These are phyloP conservation scores for Magallana nippona DNA, from an alignment of 2,888 invertebrate species.

Conservation along the genomic window DNA sequence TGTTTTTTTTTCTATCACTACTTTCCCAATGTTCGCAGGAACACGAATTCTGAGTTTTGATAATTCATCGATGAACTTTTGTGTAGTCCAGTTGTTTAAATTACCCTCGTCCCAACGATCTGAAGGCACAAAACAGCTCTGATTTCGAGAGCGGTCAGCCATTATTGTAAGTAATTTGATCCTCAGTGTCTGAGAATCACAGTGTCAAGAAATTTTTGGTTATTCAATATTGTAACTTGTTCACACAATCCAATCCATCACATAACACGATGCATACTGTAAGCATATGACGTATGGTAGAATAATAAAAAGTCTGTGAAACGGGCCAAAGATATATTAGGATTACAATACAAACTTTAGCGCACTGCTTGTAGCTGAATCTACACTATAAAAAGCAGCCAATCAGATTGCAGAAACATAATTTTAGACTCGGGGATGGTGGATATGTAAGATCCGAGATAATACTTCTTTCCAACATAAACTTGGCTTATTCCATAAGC, in stretches of 20 bases:
- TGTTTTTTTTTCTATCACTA: background rate
- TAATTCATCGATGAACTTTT: constrained; percentile 1
- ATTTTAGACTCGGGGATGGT: background rate
- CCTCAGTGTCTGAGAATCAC: background rate
- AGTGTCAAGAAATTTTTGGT: background rate
- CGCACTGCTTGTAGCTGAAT: background rate
- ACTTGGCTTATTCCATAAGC: constrained; percentile 2
- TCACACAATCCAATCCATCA: no score
- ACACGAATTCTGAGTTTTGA: constrained; percentile 17
- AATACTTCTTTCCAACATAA: background rate
- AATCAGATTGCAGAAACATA: background rate
- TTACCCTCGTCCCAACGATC: constrained; percentile 26
- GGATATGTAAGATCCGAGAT: background rate
- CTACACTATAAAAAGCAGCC: background rate
- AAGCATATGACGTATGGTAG: background rate
- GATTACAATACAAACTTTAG: background rate
- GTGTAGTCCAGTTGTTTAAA: constrained; percentile 17
- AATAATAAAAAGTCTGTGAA: background rate
- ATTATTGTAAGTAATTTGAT: background rate
- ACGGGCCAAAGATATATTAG: background rate
- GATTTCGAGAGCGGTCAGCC: background rate
- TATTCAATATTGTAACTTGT: no score
- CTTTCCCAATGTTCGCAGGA: constrained; percentile 26
- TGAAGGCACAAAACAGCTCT: background rate
- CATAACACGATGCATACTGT: no score